Conservation (phyloP, 2,113 vertebrate species). For the Lonchura striata region DNA sequence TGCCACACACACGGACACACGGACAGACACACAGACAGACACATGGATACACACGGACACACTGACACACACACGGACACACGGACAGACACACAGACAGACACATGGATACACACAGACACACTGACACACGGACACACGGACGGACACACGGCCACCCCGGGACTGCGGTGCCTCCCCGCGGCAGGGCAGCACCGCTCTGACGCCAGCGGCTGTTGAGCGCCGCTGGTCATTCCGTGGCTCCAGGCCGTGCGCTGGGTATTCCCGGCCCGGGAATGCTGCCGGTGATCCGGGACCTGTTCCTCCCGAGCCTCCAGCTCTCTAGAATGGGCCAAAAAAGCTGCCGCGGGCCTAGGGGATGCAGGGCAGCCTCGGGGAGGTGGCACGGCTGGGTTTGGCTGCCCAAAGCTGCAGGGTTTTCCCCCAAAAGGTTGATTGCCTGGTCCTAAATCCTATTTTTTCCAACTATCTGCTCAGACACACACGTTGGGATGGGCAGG, state of each 20-base stretch:
- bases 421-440: rapidly evolving
- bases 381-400: not conserved
- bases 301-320: not conserved
- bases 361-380: not conserved
- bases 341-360: rapidly evolving
- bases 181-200: not conserved
- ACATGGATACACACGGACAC: too few relatives aligned
- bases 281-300: not conserved
- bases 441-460: too few relatives aligned
- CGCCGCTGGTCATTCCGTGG: too few relatives aligned
- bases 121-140: not conserved
- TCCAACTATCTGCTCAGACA: not conserved
- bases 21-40: too few relatives aligned
- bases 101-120: too few relatives aligned
- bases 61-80: too few relatives aligned
- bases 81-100: too few relatives aligned
- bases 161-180: not conserved
- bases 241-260: not conserved
- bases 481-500: rapidly evolving
- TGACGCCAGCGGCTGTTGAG: not conserved
- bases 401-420: not conserved
- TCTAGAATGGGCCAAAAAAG: not conserved
- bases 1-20: too few relatives aligned
- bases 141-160: not conserved
- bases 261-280: not conserved